Conservation (phyloP, 64 coral and sea anemone species). For the Pocillopora damicornis region DNA sequence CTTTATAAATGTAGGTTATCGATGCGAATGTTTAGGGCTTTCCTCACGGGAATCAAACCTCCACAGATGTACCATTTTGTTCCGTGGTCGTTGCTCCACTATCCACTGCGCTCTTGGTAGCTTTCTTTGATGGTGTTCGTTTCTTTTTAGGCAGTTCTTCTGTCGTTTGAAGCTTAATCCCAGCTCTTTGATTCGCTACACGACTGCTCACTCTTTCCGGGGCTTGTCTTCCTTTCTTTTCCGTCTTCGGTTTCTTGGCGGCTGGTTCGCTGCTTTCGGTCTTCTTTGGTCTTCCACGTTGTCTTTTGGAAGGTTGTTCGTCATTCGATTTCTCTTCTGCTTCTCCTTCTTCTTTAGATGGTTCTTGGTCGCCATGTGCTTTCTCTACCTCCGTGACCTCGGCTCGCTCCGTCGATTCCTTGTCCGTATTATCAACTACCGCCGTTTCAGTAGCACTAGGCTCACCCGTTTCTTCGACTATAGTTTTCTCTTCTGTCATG, state of each 20-base stretch:
- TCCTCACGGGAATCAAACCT: not conserved
- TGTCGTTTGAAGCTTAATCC: constrained; percentile 13
- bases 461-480: not conserved
- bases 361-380: constrained; percentile 34
- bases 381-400: constrained; percentile 35
- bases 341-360: not conserved
- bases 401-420: constrained; percentile 1
- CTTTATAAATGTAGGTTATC: not conserved
- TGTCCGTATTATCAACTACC: constrained; percentile 18
- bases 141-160: constrained; percentile 57
- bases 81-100: constrained; percentile 4
- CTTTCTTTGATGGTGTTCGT: constrained; percentile 28
- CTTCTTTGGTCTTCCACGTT: constrained; percentile 66
- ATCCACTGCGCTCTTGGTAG: constrained; percentile 13
- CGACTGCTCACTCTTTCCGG: constrained; percentile 46
- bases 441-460: constrained; percentile 15
- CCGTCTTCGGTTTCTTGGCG: constrained; percentile 50
- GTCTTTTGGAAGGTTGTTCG: constrained; percentile 38
- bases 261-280: constrained; percentile 42
- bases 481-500: not conserved
- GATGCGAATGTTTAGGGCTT: not conserved
- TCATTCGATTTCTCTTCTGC: constrained; percentile 11
- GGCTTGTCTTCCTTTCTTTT: constrained; percentile 31
- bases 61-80: constrained; percentile 3
- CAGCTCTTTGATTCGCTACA: constrained; percentile 63